Conservation (phyloP, 2,888 invertebrate genomes). For the Pandemis corylana region DNA sequence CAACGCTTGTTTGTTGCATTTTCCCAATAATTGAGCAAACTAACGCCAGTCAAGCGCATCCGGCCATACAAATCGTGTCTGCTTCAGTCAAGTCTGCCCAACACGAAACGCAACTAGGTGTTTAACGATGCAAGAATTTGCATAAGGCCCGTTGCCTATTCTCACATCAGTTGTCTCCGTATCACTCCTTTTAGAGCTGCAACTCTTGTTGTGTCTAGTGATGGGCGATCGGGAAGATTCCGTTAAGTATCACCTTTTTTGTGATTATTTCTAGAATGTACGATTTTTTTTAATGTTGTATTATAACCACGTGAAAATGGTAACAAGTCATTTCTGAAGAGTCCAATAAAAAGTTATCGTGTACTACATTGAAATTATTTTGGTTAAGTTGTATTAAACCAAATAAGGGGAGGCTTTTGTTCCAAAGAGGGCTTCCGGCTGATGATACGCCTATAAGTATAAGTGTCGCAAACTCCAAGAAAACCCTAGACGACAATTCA, state of each 20-base stretch:
- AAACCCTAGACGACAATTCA: too few species aligned
- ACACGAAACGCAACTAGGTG: slow-evolving; percentile 69
- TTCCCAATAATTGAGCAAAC: slow-evolving; percentile 68
- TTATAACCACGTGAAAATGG: too few species aligned
- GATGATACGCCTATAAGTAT: too few species aligned
- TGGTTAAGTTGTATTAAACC: too few species aligned
- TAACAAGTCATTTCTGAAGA: too few species aligned
- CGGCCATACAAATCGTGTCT: slow-evolving; percentile 68
- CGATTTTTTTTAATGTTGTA: too few species aligned
- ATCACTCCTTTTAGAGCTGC: slow-evolving; percentile 66
- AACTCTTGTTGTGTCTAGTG: slow-evolving; percentile 63
- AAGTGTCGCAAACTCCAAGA: too few species aligned
- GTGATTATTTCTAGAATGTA: background rate
- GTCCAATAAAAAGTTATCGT: too few species aligned
- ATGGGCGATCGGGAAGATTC: background rate
- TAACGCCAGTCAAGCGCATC: slow-evolving; percentile 78
- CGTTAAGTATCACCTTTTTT: background rate
- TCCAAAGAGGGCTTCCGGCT: too few species aligned
- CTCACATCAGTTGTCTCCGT: slow-evolving; percentile 74
- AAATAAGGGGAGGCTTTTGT: too few species aligned
- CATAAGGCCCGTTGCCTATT: slow-evolving; percentile 78
- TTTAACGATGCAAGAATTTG: slow-evolving; percentile 84
- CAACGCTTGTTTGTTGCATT: slow-evolving; percentile 6
- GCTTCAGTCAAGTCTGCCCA: slow-evolving; percentile 51
- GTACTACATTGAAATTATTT: too few species aligned